Conservation (phyloP, 2,888 invertebrate species). For the Rhyacophila evoluta region DNA sequence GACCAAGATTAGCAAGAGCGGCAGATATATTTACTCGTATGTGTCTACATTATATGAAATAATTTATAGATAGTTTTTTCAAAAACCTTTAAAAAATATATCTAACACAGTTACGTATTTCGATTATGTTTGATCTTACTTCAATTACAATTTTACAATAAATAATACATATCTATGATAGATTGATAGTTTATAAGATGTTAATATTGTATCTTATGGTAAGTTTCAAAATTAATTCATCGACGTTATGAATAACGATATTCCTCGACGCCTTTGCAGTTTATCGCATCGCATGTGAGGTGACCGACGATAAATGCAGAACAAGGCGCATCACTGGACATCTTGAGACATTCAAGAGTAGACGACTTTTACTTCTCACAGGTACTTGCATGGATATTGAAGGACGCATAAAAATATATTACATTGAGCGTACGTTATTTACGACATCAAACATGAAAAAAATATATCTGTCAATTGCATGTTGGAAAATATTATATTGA, state of each 20-base stretch:
- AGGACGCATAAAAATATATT: conserved; percentile 44
- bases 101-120: too few species aligned
- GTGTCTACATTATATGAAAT: too few species aligned
- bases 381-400: conserved; percentile 34
- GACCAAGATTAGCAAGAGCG: too few species aligned
- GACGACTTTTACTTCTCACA: conserved; percentile 51
- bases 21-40: too few species aligned
- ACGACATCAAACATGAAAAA: conserved; percentile 32
- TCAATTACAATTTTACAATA: too few species aligned
- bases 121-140: too few species aligned
- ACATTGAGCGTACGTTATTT: conserved; percentile 31
- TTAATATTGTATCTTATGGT: too few species aligned
- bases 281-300: conserved; percentile 6
- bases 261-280: background rate
- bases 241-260: background rate
- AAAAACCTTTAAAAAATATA: too few species aligned
- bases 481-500: background rate
- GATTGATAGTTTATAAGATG: too few species aligned
- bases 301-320: conserved; percentile 39
- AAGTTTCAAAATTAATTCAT: background rate
- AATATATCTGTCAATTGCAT: conserved; percentile 14
- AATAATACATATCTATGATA: too few species aligned
- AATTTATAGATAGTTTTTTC: too few species aligned
- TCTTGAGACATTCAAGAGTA: conserved; percentile 37
- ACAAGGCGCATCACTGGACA: conserved; percentile 51